Base-by-base conservation (phyloP, 2,113 vertebrate species). In the Motacilla alba region DNA sequence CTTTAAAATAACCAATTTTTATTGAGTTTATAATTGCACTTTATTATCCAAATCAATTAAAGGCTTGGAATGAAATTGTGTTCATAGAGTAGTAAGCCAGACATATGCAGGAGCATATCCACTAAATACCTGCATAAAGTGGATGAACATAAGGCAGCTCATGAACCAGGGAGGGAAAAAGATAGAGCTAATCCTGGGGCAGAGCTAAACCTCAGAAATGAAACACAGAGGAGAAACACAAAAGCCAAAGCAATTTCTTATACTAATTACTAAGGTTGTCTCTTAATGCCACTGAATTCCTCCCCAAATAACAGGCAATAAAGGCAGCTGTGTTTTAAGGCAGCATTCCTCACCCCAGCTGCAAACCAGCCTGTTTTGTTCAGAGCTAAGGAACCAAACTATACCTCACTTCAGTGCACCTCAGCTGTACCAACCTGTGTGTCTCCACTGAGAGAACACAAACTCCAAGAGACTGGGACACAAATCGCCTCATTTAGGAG, bases 31-130 rank as follows among this genome's bases (percentile, higher is more conserved):
- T 88, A 96, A 95, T 86, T 93, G 90, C 27, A 75, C 79, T 92
- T 95, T 78, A 97, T 94, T 95, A 96, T 90, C 66, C 76, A 90
- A 88, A 91, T 94, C 93, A 94, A 94, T 95, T 96, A 96, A 84
- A 89, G 63, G 59, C 85, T 68, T 76, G 37, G 86, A 83, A 91
- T 91, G 87, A 94, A 95, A 95, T 13, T 41, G 43, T 46, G 41
- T 31, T 94, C 75, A 56, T 5, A 73, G 68, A 85, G 47, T 30
- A 85, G 79, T 52, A 86, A 95, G 73, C 31, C 85, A 94, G 60
- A 81, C 46, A 70, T 53, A 87, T 62, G 74, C 15, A 87, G 67
- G 7, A 93, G 83, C 26, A 69, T 43, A 93, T 80, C 94, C 95
- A 90, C 92, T 95, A 93, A 94, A 90, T 33, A 75, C 67, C 82